These are phyloP conservation scores for Numenius phaeopus DNA, from an alignment of 2,797 vertebrate species.

Conservation along the genomic window DNA sequence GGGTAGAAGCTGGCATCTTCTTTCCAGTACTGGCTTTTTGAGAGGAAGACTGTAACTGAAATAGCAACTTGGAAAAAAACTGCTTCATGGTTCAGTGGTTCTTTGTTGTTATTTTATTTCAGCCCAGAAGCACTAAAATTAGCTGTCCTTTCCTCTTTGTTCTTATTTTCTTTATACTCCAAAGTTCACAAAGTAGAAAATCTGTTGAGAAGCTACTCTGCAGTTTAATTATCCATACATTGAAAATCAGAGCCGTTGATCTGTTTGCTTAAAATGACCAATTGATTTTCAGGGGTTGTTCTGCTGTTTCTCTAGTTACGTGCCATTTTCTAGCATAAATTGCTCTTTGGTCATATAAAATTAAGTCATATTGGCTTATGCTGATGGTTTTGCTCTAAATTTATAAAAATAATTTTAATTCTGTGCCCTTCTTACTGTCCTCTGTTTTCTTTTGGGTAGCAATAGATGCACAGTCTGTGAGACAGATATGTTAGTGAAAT, in stretches of 20 bases:
- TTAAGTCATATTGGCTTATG: neutral
- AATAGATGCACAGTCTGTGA: neutral
- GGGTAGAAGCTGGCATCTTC: slow-evolving; percentile 11
- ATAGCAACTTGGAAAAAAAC: slow-evolving; percentile 31
- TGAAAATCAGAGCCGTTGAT: neutral
- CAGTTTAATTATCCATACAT: neutral
- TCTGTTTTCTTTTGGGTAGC: slow-evolving; percentile 29
- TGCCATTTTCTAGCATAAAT: neutral
- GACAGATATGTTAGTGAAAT: slow-evolving; percentile 46
- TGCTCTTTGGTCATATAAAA: neutral
- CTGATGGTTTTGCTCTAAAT: neutral
- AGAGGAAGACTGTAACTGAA: slow-evolving; percentile 20
- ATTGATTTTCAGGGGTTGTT: slow-evolving; percentile 6
- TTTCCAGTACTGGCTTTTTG: neutral
- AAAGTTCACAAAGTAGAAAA: slow-evolving; percentile 20
- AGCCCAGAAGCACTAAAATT: slow-evolving; percentile 42
- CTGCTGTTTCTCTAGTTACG: neutral
- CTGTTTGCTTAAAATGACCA: neutral
- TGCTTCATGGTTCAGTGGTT: slow-evolving; percentile 47
- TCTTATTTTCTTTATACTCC: slow-evolving; percentile 12
- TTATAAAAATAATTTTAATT: neutral
- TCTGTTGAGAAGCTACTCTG: neutral
- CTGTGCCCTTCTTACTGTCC: slow-evolving; percentile 17
- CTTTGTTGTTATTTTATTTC: slow-evolving; percentile 35
- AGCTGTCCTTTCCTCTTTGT: slow-evolving; percentile 34